phyloP scores from a whole-genome alignment of 1,140 invertebrate species.

The Ostrea edulis region DNA sequence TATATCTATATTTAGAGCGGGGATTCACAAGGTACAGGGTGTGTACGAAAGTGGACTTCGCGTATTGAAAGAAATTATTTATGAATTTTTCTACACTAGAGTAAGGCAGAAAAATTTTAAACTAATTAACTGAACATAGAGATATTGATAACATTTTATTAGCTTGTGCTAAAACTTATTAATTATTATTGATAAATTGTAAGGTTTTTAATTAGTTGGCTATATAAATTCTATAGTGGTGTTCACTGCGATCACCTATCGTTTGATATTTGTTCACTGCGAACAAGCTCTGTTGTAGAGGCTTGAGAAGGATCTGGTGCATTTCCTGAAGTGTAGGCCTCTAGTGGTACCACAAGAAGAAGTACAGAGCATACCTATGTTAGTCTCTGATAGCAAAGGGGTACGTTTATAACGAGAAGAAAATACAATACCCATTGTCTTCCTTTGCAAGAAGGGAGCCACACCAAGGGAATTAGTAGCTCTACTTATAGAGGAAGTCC shows the following conservation, averaged over 20 bases:
- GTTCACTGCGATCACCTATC: neutral
- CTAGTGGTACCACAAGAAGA: neutral
- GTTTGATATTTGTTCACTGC: neutral
- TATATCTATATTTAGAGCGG: no score
- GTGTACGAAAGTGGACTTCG: neutral
- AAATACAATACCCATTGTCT: no score
- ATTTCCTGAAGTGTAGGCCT: neutral
- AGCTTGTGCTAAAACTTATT: neutral
- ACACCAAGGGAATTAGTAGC: no score
- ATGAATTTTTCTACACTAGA: no score
- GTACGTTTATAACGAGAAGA: no score
- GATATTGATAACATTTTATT: neutral
- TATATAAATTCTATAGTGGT: neutral
- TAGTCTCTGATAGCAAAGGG: neutral
- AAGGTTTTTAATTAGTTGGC: neutral
- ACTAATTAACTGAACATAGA: neutral
- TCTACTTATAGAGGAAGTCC: no score
- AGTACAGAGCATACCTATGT: neutral
- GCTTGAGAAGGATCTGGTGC: constrained; percentile 29
- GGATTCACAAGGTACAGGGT: no score
- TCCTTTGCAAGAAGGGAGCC: no score
- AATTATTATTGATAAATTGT: no score
- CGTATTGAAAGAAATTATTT: no score
- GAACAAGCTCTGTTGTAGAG: constrained; percentile 24
- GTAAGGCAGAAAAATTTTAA: no score